These are phyloP conservation scores for Lamellibrachia luymesi DNA, from an alignment of 1,140 invertebrate genomes.

Conservation along the genomic window DNA sequence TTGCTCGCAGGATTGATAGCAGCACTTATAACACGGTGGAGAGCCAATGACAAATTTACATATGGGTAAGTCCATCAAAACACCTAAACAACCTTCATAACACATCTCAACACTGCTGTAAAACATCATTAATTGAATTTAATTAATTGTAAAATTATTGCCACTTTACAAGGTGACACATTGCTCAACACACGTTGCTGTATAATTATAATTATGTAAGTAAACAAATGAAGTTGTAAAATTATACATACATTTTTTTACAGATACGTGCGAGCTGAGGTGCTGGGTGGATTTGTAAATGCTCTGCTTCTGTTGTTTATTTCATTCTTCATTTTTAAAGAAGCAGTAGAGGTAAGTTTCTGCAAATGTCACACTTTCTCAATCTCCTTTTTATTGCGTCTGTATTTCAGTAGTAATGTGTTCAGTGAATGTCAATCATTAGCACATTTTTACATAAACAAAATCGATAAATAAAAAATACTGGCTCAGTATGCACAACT, in stretches of 20 bases:
- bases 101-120: not conserved
- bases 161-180: no score
- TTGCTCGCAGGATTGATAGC: constrained; percentile 88
- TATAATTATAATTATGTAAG: not conserved
- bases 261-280: constrained; percentile 82
- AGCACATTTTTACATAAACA: not conserved
- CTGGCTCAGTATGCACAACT: no score
- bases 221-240: not conserved
- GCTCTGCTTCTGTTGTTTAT: constrained; percentile 93
- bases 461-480: no score
- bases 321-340: constrained; percentile 94
- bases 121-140: not conserved
- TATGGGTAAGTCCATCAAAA: constrained; percentile 68
- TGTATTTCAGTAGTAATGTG: not conserved
- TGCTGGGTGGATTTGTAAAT: constrained; percentile 95
- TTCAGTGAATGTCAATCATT: not conserved
- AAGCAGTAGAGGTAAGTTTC: constrained; percentile 76
- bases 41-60: constrained; percentile 87
- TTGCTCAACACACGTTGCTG: no score
- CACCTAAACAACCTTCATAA: not conserved
- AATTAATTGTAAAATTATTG: not conserved
- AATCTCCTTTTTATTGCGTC: constrained; percentile 12
- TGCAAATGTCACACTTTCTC: not conserved
- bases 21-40: constrained; percentile 82
- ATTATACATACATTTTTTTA: constrained; percentile 26